Conservation (phyloP, 2,888 invertebrate species). For the Drosophila pseudotakahashii region DNA sequence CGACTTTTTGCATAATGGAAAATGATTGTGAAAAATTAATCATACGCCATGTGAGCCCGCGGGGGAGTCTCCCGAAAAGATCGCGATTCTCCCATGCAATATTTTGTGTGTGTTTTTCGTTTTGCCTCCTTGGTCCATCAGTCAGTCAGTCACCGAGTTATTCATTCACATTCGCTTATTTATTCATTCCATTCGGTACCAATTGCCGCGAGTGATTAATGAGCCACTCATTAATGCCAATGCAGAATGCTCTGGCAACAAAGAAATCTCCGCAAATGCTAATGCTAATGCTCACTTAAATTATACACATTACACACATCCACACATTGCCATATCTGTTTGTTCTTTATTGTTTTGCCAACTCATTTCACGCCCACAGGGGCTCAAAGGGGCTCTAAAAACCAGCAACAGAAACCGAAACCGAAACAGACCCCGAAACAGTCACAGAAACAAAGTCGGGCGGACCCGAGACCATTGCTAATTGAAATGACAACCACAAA, state of each 20-base stretch:
- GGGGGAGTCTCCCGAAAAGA: constrained; percentile 27
- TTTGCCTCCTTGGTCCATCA: constrained; percentile 14
- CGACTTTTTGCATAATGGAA: constrained; percentile 42
- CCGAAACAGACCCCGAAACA: constrained; percentile 4
- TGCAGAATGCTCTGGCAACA: constrained; percentile 28
- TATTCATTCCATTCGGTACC: constrained; percentile 45
- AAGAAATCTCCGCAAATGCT: constrained; percentile 40
- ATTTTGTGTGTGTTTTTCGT: constrained; percentile 6
- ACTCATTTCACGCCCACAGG: constrained; percentile 36
- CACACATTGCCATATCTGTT: constrained; percentile 16
- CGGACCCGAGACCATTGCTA: constrained; percentile 35
- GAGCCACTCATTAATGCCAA: constrained; percentile 62
- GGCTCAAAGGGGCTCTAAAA: too few relatives aligned
- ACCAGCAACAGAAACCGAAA: constrained; percentile 8
- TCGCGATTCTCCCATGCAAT: constrained; percentile 10
- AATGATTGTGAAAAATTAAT: constrained; percentile 59
- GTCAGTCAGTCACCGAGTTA: constrained; percentile 2
- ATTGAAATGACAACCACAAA: constrained; percentile 48
- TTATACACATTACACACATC: constrained; percentile 56
- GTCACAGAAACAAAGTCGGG: constrained; percentile 7
- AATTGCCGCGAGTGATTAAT: constrained; percentile 65
- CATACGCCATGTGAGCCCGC: constrained; percentile 49
- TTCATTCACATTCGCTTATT: constrained; percentile 32
- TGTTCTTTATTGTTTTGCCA: constrained; percentile 53
- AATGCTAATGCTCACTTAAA: constrained; percentile 48